Base-by-base conservation (phyloP, 2,888 invertebrate species). In the Pseudoips prasinana region DNA sequence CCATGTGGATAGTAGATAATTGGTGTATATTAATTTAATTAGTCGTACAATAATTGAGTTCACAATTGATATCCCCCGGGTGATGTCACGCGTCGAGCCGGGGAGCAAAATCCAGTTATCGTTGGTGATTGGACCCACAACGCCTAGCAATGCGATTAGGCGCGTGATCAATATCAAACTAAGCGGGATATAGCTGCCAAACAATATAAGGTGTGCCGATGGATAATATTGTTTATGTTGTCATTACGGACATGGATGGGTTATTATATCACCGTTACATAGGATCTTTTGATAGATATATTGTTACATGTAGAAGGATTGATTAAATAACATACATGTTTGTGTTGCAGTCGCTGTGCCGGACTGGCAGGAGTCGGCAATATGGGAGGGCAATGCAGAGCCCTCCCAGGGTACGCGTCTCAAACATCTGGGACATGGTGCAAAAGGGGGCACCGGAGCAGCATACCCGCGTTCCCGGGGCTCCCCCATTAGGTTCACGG, bases 51-150 rank as follows among this genome's bases (percentile, higher is more conserved):
- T 76, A 68, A 70, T 66, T 54, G 65, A 62, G 66, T 70, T 68
- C 57, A 52, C 56, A 59, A 63, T 64, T 61, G 60, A 65, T 63
- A 64, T 65, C 73, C 67, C 64, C 17, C 30, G 70, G 71, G 71
- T 58, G 63, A 69, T 48, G 62, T 68, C 70, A 71, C 70, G 63
- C 63, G 65, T 64, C 62, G 54, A 49, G 34, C 61, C 59, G 63
- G 63, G 64, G 65, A 61, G 67, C 62, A 55, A 65, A 83, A 83
- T 74, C 75, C 65, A 74, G 76, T 84, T 82, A 82, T 64, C 68
- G 65, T 61, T 65, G 68, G 73, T 76, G 78, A 83, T 81, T 78
- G 80, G 73, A 58, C 69, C 62, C 75, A 73, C 77, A 75, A 73
- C 76, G 79, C 75, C 67, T 66, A 63, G 68, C 61, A 75, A 82